Evolutionary conservation across 2,888 invertebrate genomes (phyloP).

Genomic region (Tribolium freemani): DNA sequence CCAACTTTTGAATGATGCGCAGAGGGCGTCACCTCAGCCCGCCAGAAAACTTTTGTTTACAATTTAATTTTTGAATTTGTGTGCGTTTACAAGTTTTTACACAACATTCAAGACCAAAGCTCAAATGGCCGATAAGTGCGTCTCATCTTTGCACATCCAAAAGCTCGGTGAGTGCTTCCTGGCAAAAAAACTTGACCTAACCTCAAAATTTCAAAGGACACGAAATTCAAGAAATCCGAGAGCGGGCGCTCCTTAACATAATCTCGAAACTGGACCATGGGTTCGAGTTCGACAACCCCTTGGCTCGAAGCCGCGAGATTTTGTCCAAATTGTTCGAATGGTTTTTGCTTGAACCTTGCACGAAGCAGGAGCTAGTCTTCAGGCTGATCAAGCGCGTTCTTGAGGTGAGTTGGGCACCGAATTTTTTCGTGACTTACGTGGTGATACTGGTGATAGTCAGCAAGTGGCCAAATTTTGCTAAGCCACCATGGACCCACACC

Average conservation of each 20-base stretch:
- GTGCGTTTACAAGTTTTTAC: conserved; percentile 4
- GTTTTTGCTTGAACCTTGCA: conserved; percentile 72
- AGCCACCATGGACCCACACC: conserved; percentile 69
- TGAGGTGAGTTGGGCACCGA: conserved; percentile 67
- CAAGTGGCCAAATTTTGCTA: conserved; percentile 70
- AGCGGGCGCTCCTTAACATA: conserved; percentile 64
- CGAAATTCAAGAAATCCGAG: conserved; percentile 65
- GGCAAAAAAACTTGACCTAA: conserved; percentile 21
- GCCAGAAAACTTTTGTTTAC: conserved; percentile 14
- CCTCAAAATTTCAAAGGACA: conserved; percentile 59
- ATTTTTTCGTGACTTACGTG: not conserved
- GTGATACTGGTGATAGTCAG: conserved; percentile 68
- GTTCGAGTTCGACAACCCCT: conserved; percentile 74
- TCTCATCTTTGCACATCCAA: conserved; percentile 61
- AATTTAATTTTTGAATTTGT: conserved; percentile 4
- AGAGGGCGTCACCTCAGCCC: conserved; percentile 15
- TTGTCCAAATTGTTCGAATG: conserved; percentile 74
- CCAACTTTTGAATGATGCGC: not conserved
- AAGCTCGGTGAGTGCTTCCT: conserved; percentile 60
- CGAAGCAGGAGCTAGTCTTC: conserved; percentile 73
- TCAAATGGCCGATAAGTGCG: conserved; percentile 53
- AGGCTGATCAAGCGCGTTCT: conserved; percentile 71
- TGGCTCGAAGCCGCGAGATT: conserved; percentile 73
- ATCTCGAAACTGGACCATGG: conserved; percentile 76
- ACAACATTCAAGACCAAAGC: not conserved